phyloP scores from a whole-genome alignment of 2,888 invertebrate genomes.

The Acanthopleura granulata region DNA sequence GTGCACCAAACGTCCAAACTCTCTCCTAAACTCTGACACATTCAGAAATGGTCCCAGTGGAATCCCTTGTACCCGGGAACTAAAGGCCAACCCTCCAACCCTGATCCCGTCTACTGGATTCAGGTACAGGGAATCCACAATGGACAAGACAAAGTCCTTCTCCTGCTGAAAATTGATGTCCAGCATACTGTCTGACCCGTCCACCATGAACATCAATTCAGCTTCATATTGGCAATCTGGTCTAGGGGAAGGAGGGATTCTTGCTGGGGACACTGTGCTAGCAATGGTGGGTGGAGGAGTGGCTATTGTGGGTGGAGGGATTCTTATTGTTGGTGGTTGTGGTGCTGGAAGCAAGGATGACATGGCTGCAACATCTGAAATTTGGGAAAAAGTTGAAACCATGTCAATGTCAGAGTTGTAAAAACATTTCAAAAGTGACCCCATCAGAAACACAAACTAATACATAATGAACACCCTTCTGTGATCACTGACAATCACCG shows the following conservation, averaged over 20 bases:
- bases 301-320: neutral
- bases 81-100: slow-evolving; percentile 2
- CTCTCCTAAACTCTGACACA: neutral
- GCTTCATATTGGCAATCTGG: neutral
- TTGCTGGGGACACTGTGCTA: neutral
- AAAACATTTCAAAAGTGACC: too few relatives aligned
- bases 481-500: too few relatives aligned
- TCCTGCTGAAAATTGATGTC: slow-evolving; percentile 3
- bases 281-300: neutral
- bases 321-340: neutral
- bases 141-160: slow-evolving; percentile 9
- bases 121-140: neutral
- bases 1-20: neutral
- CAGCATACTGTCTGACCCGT: slow-evolving; percentile 12
- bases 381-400: too few relatives aligned
- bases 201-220: slow-evolving; percentile 4
- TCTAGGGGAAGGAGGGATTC: neutral
- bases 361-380: too few relatives aligned
- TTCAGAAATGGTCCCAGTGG: neutral
- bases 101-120: neutral
- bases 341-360: neutral
- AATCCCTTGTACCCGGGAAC: neutral
- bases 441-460: too few relatives aligned
- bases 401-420: too few relatives aligned
- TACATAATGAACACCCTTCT: too few relatives aligned